phyloP scores from a whole-genome alignment of 2,113 vertebrate species.

The Riparia riparia region DNA sequence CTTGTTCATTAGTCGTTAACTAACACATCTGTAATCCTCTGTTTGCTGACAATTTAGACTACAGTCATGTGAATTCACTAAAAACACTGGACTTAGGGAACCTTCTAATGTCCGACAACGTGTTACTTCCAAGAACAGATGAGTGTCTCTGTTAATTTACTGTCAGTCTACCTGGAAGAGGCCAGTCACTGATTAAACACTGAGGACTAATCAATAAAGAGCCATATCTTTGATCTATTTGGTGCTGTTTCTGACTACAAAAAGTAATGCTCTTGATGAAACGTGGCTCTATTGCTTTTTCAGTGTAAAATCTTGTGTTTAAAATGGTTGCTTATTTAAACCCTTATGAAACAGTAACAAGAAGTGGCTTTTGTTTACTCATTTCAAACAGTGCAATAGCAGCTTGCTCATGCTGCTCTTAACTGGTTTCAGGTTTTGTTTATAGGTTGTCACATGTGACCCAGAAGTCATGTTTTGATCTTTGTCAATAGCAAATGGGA shows the following conservation, averaged over 20 bases:
- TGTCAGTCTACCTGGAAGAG: background rate
- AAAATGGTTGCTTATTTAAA: constrained; percentile 4
- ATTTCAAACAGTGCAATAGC: background rate
- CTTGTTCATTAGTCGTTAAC: background rate
- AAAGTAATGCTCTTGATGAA: background rate
- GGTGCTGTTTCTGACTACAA: constrained; percentile 12
- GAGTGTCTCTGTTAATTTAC: background rate
- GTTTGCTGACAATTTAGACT: background rate
- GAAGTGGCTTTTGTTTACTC: background rate
- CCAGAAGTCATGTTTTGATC: constrained; percentile 7
- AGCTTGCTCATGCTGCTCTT: background rate
- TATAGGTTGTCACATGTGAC: background rate
- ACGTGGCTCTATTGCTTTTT: background rate
- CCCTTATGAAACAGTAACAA: background rate
- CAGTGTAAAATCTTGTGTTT: constrained; percentile 2
- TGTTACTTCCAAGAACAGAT: constrained; percentile 31
- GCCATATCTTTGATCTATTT: constrained; percentile 19
- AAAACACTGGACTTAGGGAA: background rate
- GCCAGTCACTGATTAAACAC: background rate
- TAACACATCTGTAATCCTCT: background rate
- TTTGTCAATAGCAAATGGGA: constrained; percentile 9
- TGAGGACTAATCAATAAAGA: constrained; percentile 16
- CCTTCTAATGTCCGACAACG: background rate
- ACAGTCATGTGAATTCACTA: background rate
- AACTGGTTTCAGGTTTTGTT: background rate